These are phyloP conservation scores for Virgularia gustaviana DNA, from an alignment of 92 coral and sea anemone species.

Conservation along the genomic window DNA sequence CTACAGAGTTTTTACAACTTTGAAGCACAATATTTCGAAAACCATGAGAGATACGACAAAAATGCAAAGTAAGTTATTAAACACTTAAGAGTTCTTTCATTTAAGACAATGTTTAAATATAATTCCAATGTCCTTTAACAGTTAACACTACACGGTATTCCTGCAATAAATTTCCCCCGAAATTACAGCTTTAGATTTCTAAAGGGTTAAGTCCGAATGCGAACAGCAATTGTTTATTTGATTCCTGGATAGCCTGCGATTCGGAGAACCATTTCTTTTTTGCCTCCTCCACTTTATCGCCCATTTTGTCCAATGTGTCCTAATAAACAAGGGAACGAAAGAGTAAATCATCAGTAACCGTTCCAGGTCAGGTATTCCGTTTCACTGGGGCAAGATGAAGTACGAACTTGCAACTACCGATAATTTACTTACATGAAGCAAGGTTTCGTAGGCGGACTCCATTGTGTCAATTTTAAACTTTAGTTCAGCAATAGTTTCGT, in stretches of 20 bases:
- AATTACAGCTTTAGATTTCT: too few relatives aligned
- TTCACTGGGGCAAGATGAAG: neutral
- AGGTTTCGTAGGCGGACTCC: conserved; percentile 97
- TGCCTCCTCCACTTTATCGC: conserved; percentile 85
- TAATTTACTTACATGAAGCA: conserved; percentile 87
- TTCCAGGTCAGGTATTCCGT: neutral
- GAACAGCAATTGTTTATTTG: conserved; percentile 74
- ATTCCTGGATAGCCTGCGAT: conserved; percentile 80
- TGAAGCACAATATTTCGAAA: too few relatives aligned
- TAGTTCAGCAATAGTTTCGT: conserved; percentile 86
- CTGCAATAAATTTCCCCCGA: too few relatives aligned
- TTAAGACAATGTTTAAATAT: too few relatives aligned
- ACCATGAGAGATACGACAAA: too few relatives aligned
- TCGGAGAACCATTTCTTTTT: conserved; percentile 79
- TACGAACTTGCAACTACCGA: neutral
- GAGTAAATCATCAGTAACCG: neutral
- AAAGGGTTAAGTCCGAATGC: conserved; percentile 95
- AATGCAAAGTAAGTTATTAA: too few relatives aligned
- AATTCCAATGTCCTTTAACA: too few relatives aligned
- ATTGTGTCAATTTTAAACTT: conserved; percentile 91
- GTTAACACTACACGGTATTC: too few relatives aligned
- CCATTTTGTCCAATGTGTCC: conserved; percentile 97
- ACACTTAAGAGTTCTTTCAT: too few relatives aligned
- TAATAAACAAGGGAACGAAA: conserved; percentile 15
- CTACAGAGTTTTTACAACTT: too few relatives aligned